phyloP scores from a whole-genome alignment of 2,113 vertebrate species.

The Fukomys damarensis region DNA sequence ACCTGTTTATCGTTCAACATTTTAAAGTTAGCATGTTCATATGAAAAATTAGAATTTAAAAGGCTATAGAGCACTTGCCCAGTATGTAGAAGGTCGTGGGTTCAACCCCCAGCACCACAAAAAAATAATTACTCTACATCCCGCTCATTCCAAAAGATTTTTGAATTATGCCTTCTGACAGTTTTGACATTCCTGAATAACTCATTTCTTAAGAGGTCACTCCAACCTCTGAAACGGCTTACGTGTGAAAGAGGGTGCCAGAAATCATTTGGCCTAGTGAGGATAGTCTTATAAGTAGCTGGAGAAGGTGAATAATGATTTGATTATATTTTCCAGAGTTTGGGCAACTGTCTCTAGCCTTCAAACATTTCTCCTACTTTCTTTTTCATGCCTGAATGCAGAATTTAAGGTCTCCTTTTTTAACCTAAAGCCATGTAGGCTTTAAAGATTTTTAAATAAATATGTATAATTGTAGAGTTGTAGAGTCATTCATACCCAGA shows the following conservation, averaged over 20 bases:
- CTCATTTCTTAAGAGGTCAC: slow-evolving; percentile 51
- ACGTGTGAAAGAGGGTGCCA: neutral
- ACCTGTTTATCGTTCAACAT: neutral
- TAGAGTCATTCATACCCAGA: neutral
- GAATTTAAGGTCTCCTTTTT: neutral
- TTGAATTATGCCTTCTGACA: neutral
- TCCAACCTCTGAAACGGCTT: neutral
- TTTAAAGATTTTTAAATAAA: neutral
- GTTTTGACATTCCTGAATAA: slow-evolving; percentile 16
- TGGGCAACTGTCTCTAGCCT: neutral
- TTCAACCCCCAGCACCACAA: neutral
- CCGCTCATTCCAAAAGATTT: neutral
- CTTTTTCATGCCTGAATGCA: neutral
- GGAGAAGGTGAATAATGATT: neutral
- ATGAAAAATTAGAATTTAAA: neutral
- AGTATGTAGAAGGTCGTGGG: neutral
- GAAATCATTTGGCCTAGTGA: neutral
- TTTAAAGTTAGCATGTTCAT: neutral
- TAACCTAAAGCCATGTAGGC: neutral
- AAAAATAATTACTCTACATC: neutral
- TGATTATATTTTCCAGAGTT: neutral
- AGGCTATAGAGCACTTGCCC: neutral
- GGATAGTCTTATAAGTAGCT: neutral
- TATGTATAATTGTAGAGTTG: neutral
- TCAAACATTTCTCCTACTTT: neutral